Conservation (phyloP, 2,888 invertebrate genomes). For the Strigamia crassipes region DNA sequence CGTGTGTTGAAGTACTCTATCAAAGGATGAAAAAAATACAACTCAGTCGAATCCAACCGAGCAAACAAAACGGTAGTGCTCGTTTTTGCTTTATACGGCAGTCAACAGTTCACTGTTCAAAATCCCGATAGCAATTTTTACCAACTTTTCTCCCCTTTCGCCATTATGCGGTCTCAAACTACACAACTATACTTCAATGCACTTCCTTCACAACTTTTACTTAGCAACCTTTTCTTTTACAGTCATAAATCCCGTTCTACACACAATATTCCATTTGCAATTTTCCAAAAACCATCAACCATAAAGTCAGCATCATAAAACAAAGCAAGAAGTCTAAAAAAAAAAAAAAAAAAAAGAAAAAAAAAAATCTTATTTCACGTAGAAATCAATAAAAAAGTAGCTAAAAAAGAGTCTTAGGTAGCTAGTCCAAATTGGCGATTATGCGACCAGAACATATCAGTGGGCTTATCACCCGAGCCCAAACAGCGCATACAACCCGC, state of each 20-base stretch:
- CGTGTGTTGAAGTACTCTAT: constrained; percentile 30
- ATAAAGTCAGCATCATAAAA: not conserved
- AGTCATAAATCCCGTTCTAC: constrained; percentile 3
- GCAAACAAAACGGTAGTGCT: constrained; percentile 25
- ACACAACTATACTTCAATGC: not conserved
- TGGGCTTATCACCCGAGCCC: not conserved
- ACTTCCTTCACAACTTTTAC: constrained; percentile 22
- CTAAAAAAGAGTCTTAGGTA: not conserved
- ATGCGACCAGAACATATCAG: constrained; percentile 10
- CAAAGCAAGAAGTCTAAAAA: not conserved
- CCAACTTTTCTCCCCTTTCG: not conserved
- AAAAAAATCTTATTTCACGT: not conserved
- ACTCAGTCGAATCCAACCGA: constrained; percentile 12
- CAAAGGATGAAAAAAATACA: constrained; percentile 26
- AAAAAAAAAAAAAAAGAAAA: not conserved
- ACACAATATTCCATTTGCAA: not conserved
- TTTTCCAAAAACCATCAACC: not conserved
- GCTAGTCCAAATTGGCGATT: constrained; percentile 11
- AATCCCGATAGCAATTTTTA: constrained; percentile 11
- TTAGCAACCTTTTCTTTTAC: not conserved
- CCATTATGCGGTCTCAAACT: constrained; percentile 30
- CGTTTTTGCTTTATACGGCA: constrained; percentile 12
- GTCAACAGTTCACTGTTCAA: constrained; percentile 26
- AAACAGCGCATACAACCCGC: constrained; percentile 16
- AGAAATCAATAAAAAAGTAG: not conserved